Evolutionary conservation across 2,797 vertebrate genomes (phyloP), one percentile per base, ranked within the genome.

Genomic region (Arrhamphus sclerolepis): DNA sequence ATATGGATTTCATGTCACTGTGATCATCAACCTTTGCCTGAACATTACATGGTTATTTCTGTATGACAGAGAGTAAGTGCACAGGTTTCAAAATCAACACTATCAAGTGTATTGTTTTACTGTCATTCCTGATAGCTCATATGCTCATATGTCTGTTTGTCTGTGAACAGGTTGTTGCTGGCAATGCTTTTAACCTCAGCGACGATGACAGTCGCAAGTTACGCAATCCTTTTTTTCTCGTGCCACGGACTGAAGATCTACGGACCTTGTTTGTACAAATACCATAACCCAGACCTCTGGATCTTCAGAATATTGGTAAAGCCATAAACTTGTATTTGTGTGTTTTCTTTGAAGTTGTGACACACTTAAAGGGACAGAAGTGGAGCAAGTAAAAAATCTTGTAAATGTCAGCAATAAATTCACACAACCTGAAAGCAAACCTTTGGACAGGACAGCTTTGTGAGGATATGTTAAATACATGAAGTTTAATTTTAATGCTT

Each of bases 241-340:
- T 82, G 78, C 67, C 80, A 86, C 17, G 91, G 89, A 43, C 69
- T 92, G 65, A 89, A 89, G 70, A 76, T 83, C 46, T 89, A 92
- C 19, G 85, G 86, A 46, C 79, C 66, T 0, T 94, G 93, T 92
- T 42, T 95, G 41, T 51, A 75, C 58, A 93, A 90, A 78, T 67
- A 83, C 22, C 84, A 87, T 67, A 89, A 31, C 20, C 50, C 26
- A 38, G 93, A 95, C 21, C 87, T 94, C 42, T 95, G 93, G 92
- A 82, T 94, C 60, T 76, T 91, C 76, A 84, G 91, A 26, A 67
- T 94, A 76, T 79, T 95, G 78, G 94, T 95, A 93, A 83, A 57
- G 18, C 21, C 0, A 57, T 57, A 38, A 34, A 51, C 4, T 7
- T 46, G 10, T 10, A 28, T n/a, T 54, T 5, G 2, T 39, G 21